Conservation (phyloP, 2,888 invertebrate genomes). For the Drosophila birchii region DNA sequence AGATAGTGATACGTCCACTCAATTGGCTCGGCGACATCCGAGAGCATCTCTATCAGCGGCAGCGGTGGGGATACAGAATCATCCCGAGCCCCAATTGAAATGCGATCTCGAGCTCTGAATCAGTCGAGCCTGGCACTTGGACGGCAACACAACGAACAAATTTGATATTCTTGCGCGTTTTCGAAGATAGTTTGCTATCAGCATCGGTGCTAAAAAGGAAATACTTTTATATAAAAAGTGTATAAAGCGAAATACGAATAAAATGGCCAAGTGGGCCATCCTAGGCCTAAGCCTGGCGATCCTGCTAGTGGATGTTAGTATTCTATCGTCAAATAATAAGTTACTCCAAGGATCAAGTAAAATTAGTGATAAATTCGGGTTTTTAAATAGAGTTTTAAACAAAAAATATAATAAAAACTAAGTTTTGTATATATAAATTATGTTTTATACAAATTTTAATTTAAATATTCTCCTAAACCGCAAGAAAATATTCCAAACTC, state of each 20-base stretch:
- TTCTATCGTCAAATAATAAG: neutral
- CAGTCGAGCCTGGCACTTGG: constrained; percentile 72
- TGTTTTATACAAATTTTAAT: too few relatives aligned
- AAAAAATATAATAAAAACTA: neutral
- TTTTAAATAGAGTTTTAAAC: neutral
- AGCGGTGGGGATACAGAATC: constrained; percentile 27
- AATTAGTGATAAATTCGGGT: neutral
- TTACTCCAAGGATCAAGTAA: neutral
- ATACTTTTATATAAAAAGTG: constrained; percentile 19
- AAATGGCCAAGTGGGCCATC: constrained; percentile 43
- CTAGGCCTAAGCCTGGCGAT: constrained; percentile 54
- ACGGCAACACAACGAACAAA: constrained; percentile 44
- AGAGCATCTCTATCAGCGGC: constrained; percentile 42
- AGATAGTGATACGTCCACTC: constrained; percentile 56
- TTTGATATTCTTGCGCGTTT: constrained; percentile 38
- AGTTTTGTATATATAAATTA: too few relatives aligned
- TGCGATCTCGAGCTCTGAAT: constrained; percentile 49
- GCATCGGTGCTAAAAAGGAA: constrained; percentile 32
- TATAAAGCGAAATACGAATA: constrained; percentile 18
- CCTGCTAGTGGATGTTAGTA: constrained; percentile 61
- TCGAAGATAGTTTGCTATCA: constrained; percentile 45
- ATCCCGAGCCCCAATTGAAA: constrained; percentile 60
- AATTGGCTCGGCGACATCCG: constrained; percentile 52
- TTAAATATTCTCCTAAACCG: neutral
- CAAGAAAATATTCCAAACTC: neutral